Percentiles rank a stretch among this genome's conserved stretches.
phyloP scores from a whole-genome alignment of 2,888 invertebrate genomes.

The Mechanitis messenoides region DNA sequence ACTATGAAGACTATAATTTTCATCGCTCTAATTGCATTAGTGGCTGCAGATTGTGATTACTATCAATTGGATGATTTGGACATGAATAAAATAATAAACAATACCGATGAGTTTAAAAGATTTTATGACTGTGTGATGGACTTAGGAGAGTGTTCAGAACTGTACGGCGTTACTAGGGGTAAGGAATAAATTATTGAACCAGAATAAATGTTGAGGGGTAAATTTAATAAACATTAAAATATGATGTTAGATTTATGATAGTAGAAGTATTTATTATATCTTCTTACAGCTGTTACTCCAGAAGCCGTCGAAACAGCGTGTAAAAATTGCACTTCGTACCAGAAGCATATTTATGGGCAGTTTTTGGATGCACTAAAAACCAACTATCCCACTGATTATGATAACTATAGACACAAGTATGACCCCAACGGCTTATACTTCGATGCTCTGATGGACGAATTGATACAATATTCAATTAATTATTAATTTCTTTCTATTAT shows the following conservation, averaged over 20 bases:
- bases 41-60: slow-evolving; percentile 31
- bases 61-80: slow-evolving; percentile 54
- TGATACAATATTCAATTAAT: background rate
- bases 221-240: no score
- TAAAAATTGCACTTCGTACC: background rate
- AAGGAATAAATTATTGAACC: background rate
- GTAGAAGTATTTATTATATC: no score
- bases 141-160: slow-evolving; percentile 19
- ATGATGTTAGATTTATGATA: no score
- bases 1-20: slow-evolving; percentile 30
- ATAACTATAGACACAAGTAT: background rate
- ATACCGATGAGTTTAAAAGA: slow-evolving; percentile 31
- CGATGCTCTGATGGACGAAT: background rate
- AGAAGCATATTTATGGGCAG: background rate
- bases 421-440: background rate
- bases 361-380: slow-evolving; percentile 36
- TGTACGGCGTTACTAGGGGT: slow-evolving; percentile 47
- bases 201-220: background rate
- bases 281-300: no score
- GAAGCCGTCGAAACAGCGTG: background rate
- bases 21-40: slow-evolving; percentile 31
- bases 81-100: slow-evolving; percentile 39
- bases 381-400: background rate
- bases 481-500: no score
- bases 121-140: slow-evolving; percentile 43